Conservation (phyloP, 1,140 invertebrate genomes). For the Cydia pomonella region DNA sequence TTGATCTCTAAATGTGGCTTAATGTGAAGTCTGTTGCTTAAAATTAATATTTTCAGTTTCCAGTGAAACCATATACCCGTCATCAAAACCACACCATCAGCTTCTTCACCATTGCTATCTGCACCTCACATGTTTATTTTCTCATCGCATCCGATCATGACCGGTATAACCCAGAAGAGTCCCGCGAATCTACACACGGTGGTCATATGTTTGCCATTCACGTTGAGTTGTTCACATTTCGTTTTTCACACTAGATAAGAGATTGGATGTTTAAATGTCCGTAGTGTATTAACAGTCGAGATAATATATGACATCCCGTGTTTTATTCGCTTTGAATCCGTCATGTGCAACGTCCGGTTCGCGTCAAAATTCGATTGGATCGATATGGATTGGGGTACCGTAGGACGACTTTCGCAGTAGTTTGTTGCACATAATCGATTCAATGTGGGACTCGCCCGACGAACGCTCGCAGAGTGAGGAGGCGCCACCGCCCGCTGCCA, state of each 20-base stretch:
- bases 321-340: conserved; percentile 80
- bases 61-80: conserved; percentile 36
- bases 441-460: conserved; percentile 82
- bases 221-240: conserved; percentile 74
- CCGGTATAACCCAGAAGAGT: conserved; percentile 53
- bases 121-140: conserved; percentile 34
- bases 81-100: conserved; percentile 33
- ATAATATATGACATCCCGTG: conserved; percentile 81
- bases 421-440: conserved; percentile 83
- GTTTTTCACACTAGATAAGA: conserved; percentile 71
- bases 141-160: not conserved
- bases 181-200: conserved; percentile 79
- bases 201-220: conserved; percentile 79
- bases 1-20: not conserved
- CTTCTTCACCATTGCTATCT: conserved; percentile 28
- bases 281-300: conserved; percentile 77
- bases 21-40: not conserved
- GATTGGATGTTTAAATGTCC: conserved; percentile 77
- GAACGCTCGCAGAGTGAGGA: conserved; percentile 80
- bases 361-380: conserved; percentile 54
- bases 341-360: conserved; percentile 78
- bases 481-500: conserved; percentile 57
- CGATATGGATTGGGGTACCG: conserved; percentile 55
- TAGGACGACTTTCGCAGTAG: conserved; percentile 81
- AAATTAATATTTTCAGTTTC: conserved; percentile 38